These are phyloP conservation scores for Drosophila malerkotliana DNA, from an alignment of 1,140 invertebrate genomes.

Conservation along the genomic window DNA sequence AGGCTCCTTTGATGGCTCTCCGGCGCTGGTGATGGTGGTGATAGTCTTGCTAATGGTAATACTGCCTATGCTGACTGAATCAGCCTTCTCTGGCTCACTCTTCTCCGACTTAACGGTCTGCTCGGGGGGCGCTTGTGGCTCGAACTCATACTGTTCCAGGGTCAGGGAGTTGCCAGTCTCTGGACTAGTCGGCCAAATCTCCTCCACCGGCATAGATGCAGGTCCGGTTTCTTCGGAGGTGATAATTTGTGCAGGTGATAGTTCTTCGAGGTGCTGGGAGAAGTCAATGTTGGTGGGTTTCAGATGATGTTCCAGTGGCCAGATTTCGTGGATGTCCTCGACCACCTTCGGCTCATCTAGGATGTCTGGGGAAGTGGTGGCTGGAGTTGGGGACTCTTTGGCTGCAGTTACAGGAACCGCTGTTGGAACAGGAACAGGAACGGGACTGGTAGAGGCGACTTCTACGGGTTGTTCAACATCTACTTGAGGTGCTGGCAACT, in stretches of 20 bases:
- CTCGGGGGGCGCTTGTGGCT: constrained; percentile 41
- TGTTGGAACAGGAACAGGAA: constrained; percentile 80
- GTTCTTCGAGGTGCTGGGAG: constrained; percentile 63
- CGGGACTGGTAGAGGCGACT: constrained; percentile 74
- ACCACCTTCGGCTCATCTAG: constrained; percentile 37
- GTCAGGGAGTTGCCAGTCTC: constrained; percentile 75
- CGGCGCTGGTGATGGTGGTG: constrained; percentile 29
- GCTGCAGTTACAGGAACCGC: constrained; percentile 49
- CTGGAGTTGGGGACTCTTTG: constrained; percentile 23
- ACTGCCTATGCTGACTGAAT: constrained; percentile 33
- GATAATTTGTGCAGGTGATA: constrained; percentile 16
- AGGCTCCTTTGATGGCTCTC: not conserved
- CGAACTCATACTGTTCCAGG: constrained; percentile 68
- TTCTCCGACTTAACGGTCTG: constrained; percentile 26
- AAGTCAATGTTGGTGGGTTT: constrained; percentile 76
- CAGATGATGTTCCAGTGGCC: constrained; percentile 78
- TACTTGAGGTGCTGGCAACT: constrained; percentile 82
- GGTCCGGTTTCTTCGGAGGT: constrained; percentile 16
- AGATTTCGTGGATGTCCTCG: constrained; percentile 78
- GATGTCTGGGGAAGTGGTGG: constrained; percentile 18
- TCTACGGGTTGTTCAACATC: constrained; percentile 78
- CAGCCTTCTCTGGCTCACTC: constrained; percentile 16
- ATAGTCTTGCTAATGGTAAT: constrained; percentile 51
- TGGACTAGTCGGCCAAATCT: constrained; percentile 76
- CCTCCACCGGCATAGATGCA: constrained; percentile 57